Conservation (phyloP, 1,140 invertebrate species). For the Ridgeia piscesae region DNA sequence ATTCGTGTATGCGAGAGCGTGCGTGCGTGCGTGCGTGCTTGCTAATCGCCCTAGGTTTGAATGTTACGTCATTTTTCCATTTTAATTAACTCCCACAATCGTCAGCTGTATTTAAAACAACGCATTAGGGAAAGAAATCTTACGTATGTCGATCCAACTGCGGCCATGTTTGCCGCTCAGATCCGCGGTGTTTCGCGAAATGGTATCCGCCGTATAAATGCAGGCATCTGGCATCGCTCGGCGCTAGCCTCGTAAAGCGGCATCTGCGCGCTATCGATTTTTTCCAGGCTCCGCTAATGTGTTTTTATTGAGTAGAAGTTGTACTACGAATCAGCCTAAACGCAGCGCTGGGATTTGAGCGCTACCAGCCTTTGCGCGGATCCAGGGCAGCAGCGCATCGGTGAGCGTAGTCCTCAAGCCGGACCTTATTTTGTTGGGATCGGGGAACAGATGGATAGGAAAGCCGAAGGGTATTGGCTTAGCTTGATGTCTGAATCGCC, state of each 20-base stretch:
- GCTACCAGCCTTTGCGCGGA: neutral
- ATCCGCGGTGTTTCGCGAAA: neutral
- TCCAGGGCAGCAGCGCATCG: neutral
- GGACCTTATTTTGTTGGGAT: neutral
- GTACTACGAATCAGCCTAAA: neutral
- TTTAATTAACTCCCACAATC: neutral
- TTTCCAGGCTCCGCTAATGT: neutral
- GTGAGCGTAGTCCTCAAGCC: neutral
- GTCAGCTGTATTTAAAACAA: neutral
- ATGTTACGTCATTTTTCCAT: neutral
- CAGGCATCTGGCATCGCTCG: neutral
- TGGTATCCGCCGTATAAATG: neutral
- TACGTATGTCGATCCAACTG: no score
- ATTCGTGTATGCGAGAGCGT: neutral
- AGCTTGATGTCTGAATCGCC: neutral
- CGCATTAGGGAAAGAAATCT: neutral
- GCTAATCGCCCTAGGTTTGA: no score
- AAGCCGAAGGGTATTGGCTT: neutral
- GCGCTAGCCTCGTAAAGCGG: neutral
- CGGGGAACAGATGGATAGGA: neutral
- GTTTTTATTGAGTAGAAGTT: slow-evolving; percentile 1
- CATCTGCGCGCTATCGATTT: neutral
- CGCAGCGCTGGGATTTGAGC: neutral
- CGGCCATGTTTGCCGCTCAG: neutral
- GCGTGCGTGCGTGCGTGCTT: neutral